A percentile compares a stretch with the other conserved stretches of the same genome.
These are phyloP conservation scores for Oxyteleia sp. DNA, from an alignment of 2,888 invertebrate species.

Conservation along the genomic window DNA sequence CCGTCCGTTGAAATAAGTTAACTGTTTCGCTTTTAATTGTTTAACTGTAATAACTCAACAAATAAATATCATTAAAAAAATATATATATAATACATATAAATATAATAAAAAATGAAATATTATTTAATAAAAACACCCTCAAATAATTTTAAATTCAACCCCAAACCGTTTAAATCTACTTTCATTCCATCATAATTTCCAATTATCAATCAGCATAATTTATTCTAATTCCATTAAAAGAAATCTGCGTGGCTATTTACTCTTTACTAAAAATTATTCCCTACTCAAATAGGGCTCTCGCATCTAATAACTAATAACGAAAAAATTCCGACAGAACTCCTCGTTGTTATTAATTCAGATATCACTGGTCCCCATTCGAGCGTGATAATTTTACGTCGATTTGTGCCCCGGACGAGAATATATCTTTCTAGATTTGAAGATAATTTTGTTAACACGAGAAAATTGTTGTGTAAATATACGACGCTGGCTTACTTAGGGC, in stretches of 20 bases:
- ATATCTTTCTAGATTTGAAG: conserved; percentile 47
- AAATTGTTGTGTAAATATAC: conserved; percentile 50
- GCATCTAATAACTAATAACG: conserved; percentile 26
- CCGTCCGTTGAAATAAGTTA: too few relatives aligned
- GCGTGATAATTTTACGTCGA: conserved; percentile 32
- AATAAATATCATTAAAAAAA: too few relatives aligned
- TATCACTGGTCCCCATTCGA: conserved; percentile 14
- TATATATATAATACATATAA: too few relatives aligned
- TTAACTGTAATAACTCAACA: too few relatives aligned
- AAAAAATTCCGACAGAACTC: neutral
- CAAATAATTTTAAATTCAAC: too few relatives aligned
- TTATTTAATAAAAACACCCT: too few relatives aligned
- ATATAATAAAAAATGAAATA: too few relatives aligned
- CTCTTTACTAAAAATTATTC: conserved; percentile 8
- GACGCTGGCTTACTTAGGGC: conserved; percentile 19
- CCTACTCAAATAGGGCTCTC: too few relatives aligned
- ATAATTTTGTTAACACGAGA: conserved; percentile 58
- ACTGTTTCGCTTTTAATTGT: too few relatives aligned
- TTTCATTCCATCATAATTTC: too few relatives aligned
- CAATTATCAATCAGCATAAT: too few relatives aligned
- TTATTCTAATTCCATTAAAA: conserved; percentile 17
- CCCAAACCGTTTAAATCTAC: too few relatives aligned
- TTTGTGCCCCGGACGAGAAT: conserved; percentile 26
- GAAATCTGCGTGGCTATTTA: neutral
- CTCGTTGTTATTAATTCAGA: conserved; percentile 40